A percentile compares a stretch with the other conserved stretches of the same genome.
phyloP scores from a whole-genome alignment of 2,888 invertebrate species.

The Noctua janthe region DNA sequence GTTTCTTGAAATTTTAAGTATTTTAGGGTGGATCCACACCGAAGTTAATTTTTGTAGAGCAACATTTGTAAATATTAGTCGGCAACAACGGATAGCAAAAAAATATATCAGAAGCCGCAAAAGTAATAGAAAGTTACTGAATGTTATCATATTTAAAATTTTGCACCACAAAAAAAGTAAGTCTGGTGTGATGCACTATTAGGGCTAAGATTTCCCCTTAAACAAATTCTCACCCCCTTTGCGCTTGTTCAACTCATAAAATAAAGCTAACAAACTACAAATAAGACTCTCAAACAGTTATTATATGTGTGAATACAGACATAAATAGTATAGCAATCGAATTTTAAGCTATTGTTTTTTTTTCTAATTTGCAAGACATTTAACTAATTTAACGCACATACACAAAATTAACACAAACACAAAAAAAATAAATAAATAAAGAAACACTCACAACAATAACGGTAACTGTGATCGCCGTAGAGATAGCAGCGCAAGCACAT shows the following conservation, averaged over 20 bases:
- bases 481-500: conserved; percentile 86
- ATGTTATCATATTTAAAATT: neutral
- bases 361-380: neutral
- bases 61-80: neutral
- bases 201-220: neutral
- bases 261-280: neutral
- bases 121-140: neutral
- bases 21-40: neutral
- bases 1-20: neutral
- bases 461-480: conserved; percentile 85
- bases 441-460: conserved; percentile 85
- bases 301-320: neutral
- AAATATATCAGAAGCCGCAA: neutral
- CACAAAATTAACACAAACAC: neutral
- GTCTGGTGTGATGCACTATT: neutral
- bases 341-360: neutral
- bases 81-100: neutral
- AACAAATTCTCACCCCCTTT: neutral
- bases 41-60: neutral
- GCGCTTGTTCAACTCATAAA: neutral
- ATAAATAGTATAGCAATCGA: neutral
- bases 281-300: neutral
- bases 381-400: neutral
- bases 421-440: conserved; percentile 3
- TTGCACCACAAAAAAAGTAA: neutral